Conservation (phyloP, 2,888 invertebrate species). For the Cabera pusaria region DNA sequence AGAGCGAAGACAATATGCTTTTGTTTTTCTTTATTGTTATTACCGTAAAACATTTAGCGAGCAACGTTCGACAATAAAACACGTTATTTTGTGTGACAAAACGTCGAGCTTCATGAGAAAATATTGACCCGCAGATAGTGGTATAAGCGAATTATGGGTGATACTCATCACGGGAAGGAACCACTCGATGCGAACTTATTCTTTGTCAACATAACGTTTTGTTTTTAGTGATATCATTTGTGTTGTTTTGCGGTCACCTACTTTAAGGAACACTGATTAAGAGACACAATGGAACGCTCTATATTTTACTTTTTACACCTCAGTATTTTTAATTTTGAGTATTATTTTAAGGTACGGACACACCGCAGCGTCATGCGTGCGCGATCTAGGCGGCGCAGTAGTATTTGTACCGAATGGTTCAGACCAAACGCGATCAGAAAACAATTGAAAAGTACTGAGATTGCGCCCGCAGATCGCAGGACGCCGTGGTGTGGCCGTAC, state of each 20-base stretch:
- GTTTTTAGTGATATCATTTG: conserved; percentile 34
- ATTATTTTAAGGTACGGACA: no score
- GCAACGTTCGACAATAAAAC: conserved; percentile 70
- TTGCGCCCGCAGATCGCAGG: no score
- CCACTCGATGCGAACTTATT: conserved; percentile 38
- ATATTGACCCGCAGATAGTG: conserved; percentile 81
- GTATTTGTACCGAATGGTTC: no score
- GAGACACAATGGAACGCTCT: no score
- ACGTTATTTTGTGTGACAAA: conserved; percentile 83
- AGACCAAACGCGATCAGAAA: no score
- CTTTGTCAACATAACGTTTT: conserved; percentile 36
- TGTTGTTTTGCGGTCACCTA: conserved; percentile 25
- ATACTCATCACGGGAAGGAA: conserved; percentile 52
- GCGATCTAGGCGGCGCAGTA: no score
- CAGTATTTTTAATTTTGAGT: no score
- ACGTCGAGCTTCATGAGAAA: conserved; percentile 81
- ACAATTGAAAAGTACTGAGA: no score
- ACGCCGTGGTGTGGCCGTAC: no score
- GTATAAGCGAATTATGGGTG: conserved; percentile 77
- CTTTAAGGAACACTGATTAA: conserved; percentile 3
- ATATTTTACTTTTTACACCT: no score
- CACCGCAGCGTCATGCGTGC: no score
- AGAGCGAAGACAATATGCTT: conserved; percentile 73
- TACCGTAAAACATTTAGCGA: conserved; percentile 80
- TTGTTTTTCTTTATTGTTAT: conserved; percentile 82